Conservation (phyloP, 2,797 vertebrate genomes). For the Myoxocephalus aenaeus region DNA sequence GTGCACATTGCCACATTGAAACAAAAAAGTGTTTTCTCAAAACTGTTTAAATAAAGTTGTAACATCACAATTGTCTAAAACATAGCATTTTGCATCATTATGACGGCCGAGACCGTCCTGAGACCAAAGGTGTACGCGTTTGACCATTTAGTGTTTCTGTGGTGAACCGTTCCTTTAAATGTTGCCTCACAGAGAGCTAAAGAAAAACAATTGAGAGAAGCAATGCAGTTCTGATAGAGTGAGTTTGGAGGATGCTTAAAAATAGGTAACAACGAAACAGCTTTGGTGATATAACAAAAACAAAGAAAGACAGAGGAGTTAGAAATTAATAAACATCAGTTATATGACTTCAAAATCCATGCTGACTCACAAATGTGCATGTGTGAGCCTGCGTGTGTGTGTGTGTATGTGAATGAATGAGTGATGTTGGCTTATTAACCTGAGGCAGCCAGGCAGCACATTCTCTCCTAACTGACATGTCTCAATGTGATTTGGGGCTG, state of each 20-base stretch:
- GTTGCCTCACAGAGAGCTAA: background rate
- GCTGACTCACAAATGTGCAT: slow-evolving; percentile 32
- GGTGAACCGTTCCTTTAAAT: background rate
- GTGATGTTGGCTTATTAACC: slow-evolving; percentile 63
- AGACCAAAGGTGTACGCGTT: background rate
- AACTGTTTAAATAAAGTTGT: background rate
- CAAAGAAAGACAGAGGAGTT: slow-evolving; percentile 31
- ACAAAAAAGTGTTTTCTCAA: background rate
- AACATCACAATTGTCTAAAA: background rate
- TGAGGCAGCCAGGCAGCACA: slow-evolving; percentile 73
- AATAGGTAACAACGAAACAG: slow-evolving; percentile 20
- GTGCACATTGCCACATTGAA: background rate
- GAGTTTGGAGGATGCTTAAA: slow-evolving; percentile 26
- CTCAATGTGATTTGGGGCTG: slow-evolving; percentile 41
- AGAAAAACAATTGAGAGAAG: background rate
- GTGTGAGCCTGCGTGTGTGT: background rate
- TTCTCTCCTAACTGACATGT: slow-evolving; percentile 54
- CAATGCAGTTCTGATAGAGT: background rate
- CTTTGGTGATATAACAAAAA: slow-evolving; percentile 38
- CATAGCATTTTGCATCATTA: background rate
- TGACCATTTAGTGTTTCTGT: background rate
- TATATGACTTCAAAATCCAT: slow-evolving; percentile 13
- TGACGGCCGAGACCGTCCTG: background rate
- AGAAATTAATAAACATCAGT: slow-evolving; percentile 46
- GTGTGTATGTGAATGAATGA: background rate